These are phyloP conservation scores for Lynx canadensis DNA, from an alignment of 2,113 vertebrate species.

Conservation along the genomic window DNA sequence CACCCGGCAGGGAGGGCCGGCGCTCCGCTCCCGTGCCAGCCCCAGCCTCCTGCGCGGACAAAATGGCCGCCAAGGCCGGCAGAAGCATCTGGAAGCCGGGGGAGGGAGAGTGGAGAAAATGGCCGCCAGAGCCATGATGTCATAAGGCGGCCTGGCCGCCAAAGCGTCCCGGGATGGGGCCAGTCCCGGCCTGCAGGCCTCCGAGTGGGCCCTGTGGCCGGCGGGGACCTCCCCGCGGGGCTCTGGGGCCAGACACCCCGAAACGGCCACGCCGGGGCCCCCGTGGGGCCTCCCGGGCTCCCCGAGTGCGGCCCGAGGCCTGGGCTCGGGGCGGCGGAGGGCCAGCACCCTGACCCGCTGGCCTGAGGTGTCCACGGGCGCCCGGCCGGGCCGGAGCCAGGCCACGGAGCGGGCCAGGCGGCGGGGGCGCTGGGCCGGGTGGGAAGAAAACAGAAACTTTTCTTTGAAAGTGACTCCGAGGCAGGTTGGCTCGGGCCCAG, in stretches of 20 bases:
- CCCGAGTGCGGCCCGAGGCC: background rate
- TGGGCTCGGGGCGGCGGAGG: background rate
- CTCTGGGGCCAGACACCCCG: background rate
- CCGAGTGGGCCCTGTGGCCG: background rate
- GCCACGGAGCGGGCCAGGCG: background rate
- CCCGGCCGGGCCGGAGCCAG: background rate
- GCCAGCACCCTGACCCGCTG: background rate
- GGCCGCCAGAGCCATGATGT: conserved; percentile 58
- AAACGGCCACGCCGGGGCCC: accelerated
- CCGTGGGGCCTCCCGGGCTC: background rate
- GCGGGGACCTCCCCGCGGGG: background rate
- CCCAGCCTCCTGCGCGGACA: background rate
- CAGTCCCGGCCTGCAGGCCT: background rate
- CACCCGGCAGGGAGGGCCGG: background rate
- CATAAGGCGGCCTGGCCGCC: background rate
- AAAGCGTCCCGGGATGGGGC: background rate
- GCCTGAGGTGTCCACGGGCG: background rate
- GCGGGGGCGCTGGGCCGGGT: background rate
- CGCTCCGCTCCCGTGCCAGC: background rate
- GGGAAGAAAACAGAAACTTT: conserved; percentile 47
- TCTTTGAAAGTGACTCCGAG: conserved; percentile 60
- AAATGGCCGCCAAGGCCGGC: conserved; percentile 70
- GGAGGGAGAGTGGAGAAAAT: conserved; percentile 80
- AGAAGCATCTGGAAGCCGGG: conserved; percentile 16
- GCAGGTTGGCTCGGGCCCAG: conserved; percentile 72